Conservation (phyloP, 2,797 vertebrate species). For the Danio tinwini region DNA sequence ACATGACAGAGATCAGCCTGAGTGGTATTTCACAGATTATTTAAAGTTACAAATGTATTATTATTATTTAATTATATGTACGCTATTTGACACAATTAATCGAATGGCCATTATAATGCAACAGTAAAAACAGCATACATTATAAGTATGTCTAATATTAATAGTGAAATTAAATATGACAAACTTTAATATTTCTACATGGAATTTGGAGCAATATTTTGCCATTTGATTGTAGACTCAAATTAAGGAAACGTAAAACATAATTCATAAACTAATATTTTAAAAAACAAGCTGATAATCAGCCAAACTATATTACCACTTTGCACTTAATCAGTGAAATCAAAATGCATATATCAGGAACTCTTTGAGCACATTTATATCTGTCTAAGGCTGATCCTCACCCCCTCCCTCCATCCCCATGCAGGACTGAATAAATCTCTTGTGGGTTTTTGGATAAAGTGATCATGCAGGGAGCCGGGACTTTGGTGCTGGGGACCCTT, state of each 20-base stretch:
- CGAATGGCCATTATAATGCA: not conserved
- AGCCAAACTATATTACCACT: not conserved
- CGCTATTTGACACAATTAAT: not conserved
- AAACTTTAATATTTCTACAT: not conserved
- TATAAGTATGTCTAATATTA: not conserved
- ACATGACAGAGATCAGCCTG: not conserved
- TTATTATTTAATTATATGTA: not conserved
- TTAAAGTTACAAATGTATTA: not conserved
- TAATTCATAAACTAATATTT: too few species aligned
- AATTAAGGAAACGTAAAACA: not conserved
- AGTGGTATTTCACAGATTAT: not conserved
- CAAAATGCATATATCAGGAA: constrained; percentile 12
- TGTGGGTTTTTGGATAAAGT: constrained; percentile 71
- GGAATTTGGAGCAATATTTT: not conserved
- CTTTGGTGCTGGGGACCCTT: constrained; percentile 78
- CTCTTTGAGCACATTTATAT: constrained; percentile 1
- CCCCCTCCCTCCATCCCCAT: constrained; percentile 66
- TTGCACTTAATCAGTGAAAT: not conserved
- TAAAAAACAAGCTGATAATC: not conserved
- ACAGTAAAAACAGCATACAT: not conserved
- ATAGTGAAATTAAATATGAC: not conserved
- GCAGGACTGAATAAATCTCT: constrained; percentile 63
- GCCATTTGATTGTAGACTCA: not conserved
- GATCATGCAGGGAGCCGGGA: constrained; percentile 75
- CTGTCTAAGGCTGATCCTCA: constrained; percentile 1